phyloP scores from a whole-genome alignment of 1,140 invertebrate species.

The Ectropis grisescens region DNA sequence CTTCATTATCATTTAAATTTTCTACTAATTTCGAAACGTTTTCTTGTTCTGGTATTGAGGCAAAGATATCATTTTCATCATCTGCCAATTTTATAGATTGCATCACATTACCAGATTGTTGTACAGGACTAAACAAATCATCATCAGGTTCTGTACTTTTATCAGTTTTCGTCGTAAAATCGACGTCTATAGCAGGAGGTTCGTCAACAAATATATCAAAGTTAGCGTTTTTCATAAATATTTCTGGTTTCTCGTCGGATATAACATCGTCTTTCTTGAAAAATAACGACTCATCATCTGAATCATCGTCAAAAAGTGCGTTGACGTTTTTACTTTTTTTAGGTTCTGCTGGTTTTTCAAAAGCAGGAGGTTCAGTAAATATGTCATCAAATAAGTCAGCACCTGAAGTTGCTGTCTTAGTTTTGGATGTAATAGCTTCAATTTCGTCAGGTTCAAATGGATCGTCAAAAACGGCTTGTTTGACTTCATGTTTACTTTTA shows the following conservation, averaged over 20 bases:
- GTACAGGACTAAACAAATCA: too few species aligned
- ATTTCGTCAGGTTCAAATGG: constrained; percentile 3
- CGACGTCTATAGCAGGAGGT: constrained; percentile 48
- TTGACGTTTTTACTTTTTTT: constrained; percentile 58
- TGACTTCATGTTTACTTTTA: too few species aligned
- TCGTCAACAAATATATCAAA: constrained; percentile 54
- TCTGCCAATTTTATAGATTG: too few species aligned
- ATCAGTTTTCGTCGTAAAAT: constrained; percentile 27
- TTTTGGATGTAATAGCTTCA: not conserved
- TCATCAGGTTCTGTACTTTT: constrained; percentile 9
- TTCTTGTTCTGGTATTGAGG: too few species aligned
- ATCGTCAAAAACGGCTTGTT: too few species aligned
- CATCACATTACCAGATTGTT: too few species aligned
- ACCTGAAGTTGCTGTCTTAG: constrained; percentile 3
- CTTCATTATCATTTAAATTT: too few species aligned
- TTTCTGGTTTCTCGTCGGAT: constrained; percentile 35
- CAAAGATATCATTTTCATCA: too few species aligned
- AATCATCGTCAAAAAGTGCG: constrained; percentile 57
- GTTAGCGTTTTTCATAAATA: constrained; percentile 23
- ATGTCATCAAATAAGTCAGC: constrained; percentile 35
- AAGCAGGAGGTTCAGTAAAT: constrained; percentile 42
- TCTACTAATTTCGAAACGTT: too few species aligned
- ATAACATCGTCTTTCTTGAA: constrained; percentile 46
- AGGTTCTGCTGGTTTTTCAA: constrained; percentile 47
- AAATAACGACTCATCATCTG: constrained; percentile 51